Evolutionary conservation across 2,888 invertebrate genomes (phyloP).

Genomic region (Vanessa cardui): DNA sequence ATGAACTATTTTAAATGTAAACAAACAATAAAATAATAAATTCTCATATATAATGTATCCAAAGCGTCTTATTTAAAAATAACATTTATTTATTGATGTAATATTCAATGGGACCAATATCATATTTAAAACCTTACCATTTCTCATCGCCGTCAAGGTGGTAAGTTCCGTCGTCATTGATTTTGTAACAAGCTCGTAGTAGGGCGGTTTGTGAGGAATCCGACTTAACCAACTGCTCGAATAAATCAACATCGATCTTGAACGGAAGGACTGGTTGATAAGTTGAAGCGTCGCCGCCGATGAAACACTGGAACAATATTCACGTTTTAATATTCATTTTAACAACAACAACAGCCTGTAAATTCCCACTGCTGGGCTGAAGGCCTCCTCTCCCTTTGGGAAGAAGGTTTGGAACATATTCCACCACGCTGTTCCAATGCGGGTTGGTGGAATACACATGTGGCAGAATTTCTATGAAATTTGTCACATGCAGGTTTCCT

Average conservation of each 20-base stretch:
- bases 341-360: too few relatives aligned
- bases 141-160: slow-evolving; percentile 70
- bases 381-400: too few relatives aligned
- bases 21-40: too few relatives aligned
- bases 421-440: too few relatives aligned
- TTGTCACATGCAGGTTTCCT: too few relatives aligned
- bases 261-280: slow-evolving; percentile 74
- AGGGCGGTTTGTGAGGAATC: slow-evolving; percentile 63
- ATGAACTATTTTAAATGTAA: too few relatives aligned
- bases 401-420: too few relatives aligned
- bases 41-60: not conserved
- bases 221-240: slow-evolving; percentile 62
- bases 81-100: not conserved
- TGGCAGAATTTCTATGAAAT: too few relatives aligned
- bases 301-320: slow-evolving; percentile 58
- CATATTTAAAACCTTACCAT: slow-evolving; percentile 56
- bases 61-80: slow-evolving; percentile 12
- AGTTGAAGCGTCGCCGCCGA: slow-evolving; percentile 69
- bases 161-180: slow-evolving; percentile 62
- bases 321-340: too few relatives aligned
- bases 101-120: not conserved
- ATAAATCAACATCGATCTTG: slow-evolving; percentile 59
- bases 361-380: too few relatives aligned
- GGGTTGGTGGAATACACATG: too few relatives aligned
- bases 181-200: slow-evolving; percentile 65